Evolutionary conservation across 2,888 invertebrate species (phyloP), one percentile per base, ranked within the genome.

Genomic region (Parascotia fuliginaria): DNA sequence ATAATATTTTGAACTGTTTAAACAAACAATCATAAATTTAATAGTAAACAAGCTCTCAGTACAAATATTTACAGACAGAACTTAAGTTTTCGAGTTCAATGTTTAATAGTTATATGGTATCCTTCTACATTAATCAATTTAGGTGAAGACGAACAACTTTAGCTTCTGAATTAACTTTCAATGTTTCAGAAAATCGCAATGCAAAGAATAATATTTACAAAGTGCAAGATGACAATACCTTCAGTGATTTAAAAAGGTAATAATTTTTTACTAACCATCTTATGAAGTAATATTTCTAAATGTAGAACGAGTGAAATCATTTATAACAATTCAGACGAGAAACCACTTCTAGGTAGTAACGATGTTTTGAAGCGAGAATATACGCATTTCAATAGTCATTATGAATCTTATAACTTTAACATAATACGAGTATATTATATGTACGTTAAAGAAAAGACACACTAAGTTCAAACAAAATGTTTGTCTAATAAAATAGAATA

Each of bases 221-320:
- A 49, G 39, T 43, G 44, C 32, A 22, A 33, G 45, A 52, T 44
- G 43, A 56, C 47, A 51, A 49, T 46, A 48, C 27, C 33, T 24
- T 47, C 44, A 62, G 54, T 49, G 43, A 39, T 28, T 41, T 49
- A 44, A 55, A 11, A 13, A 12, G 32, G n/a, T 41, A 42, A 64
- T 68, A 68, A 36, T 38, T 57, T 60, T 60, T 52, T 65, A 65
- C 12, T 56, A 61, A 46, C 46, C 19, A 40, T 44, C 55, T 48
- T 65, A 65, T 50, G 55, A 53, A 65, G 56, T 56, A 55, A 61
- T 56, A 61, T 61, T 44, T 59, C 52, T 59, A 52, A 59, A 59
- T 57, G 51, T 55, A 37, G 51, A 51, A 36, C 33, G 42, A 61
- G 48, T 47, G 34, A 59, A 56, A 54, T 54, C 58, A 65, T 66